These are phyloP conservation scores for Tachysurus vachellii DNA, from an alignment of 2,113 vertebrate species.

Conservation along the genomic window DNA sequence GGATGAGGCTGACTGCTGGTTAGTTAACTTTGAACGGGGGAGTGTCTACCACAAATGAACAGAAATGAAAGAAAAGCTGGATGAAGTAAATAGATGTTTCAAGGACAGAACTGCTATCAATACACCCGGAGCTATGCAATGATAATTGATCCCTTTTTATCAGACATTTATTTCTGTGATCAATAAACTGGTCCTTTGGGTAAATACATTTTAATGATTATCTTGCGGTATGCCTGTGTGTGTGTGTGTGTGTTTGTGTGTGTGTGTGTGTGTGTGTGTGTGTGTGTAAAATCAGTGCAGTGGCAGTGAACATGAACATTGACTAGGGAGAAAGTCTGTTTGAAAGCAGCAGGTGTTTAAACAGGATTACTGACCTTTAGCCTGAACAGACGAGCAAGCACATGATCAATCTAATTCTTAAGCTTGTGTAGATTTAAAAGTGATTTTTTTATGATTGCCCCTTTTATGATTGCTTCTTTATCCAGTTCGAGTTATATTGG, in stretches of 20 bases:
- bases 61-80: slow-evolving; percentile 24
- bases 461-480: background rate
- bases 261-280: slow-evolving; percentile 11
- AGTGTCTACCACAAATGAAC: slow-evolving; percentile 15
- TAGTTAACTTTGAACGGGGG: slow-evolving; percentile 26
- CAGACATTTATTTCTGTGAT: slow-evolving; percentile 14
- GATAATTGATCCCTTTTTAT: slow-evolving; percentile 20
- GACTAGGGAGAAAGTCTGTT: slow-evolving; percentile 29
- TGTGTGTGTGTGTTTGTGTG: slow-evolving; percentile 35
- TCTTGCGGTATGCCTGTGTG: slow-evolving; percentile 18
- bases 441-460: background rate
- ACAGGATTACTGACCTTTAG: slow-evolving; percentile 37
- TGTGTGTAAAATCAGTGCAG: background rate
- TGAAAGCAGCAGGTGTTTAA: slow-evolving; percentile 33
- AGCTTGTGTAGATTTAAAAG: background rate
- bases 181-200: slow-evolving; percentile 25
- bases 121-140: slow-evolving; percentile 24
- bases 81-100: slow-evolving; percentile 24
- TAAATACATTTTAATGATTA: background rate
- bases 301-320: slow-evolving; percentile 14
- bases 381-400: slow-evolving; percentile 21
- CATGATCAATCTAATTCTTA: background rate
- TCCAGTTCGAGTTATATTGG: background rate
- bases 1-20: slow-evolving; percentile 38
- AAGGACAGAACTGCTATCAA: slow-evolving; percentile 32